These are phyloP conservation scores for Acrocephalus kingi DNA, from an alignment of 2,113 vertebrate genomes.

Conservation along the genomic window DNA sequence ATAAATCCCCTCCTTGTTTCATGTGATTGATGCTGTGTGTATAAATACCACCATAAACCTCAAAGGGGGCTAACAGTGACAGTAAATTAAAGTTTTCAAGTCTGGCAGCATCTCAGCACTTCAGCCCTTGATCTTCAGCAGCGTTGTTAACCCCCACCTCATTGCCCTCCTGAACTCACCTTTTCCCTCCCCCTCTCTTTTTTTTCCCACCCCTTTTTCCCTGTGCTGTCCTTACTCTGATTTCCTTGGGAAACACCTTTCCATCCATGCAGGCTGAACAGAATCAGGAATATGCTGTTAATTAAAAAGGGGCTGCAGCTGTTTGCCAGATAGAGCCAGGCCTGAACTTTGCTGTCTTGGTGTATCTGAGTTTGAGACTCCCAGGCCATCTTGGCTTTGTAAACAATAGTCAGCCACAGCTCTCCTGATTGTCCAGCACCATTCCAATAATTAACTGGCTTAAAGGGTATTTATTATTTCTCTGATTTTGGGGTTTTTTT, in stretches of 20 bases:
- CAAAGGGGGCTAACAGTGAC: constrained; percentile 85
- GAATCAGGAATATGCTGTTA: constrained; percentile 65
- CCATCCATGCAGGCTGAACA: constrained; percentile 22
- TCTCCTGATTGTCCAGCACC: not conserved
- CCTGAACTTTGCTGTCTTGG: constrained; percentile 19
- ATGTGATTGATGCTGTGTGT: constrained; percentile 86
- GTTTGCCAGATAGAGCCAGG: constrained; percentile 23
- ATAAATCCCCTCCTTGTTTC: constrained; percentile 88
- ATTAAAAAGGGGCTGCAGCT: constrained; percentile 56
- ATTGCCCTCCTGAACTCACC: constrained; percentile 79
- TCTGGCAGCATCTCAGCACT: constrained; percentile 82
- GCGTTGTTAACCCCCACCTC: constrained; percentile 77
- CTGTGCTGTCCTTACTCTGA: constrained; percentile 54
- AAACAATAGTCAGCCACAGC: constrained; percentile 9
- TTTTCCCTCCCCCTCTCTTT: not conserved
- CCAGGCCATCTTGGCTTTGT: not conserved
- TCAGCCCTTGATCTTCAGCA: constrained; percentile 83
- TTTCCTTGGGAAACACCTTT: constrained; percentile 79
- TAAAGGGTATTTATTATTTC: not conserved
- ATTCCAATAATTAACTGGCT: not conserved
- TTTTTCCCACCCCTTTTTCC: not conserved
- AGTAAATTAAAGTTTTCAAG: constrained; percentile 87
- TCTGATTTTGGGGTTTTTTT: fast-evolving
- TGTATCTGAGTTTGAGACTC: not conserved
- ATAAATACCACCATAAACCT: constrained; percentile 89